Evolutionary conservation across 2,888 invertebrate species (phyloP), one percentile per base, ranked within the genome.

Genomic region (Chironomus riparius): DNA sequence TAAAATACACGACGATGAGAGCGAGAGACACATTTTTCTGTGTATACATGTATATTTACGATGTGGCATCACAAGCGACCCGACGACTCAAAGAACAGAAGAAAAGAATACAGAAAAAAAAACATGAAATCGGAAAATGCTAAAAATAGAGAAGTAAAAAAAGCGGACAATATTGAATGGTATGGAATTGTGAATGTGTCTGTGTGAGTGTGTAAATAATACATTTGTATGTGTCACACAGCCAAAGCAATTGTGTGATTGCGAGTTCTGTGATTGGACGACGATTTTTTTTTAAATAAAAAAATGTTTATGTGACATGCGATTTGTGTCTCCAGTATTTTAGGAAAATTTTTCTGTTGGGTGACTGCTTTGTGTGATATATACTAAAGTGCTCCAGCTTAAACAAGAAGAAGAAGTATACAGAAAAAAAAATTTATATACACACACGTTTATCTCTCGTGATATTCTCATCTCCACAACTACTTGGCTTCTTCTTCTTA

Each of bases 181-280:
- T 38, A 38, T 38, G 38, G 38, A 38, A 38, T 38, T 38, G 38
- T 38, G 38, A 10, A 47, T 74, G 74, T 68, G 48, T 68, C 6
- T 38, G 56, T 62, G 48, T 61, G 28, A 24, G 48, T 62, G 47
- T 56, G 56, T 56, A 56, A 38, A 38, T 38, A 38, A 38, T 10
- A 38, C 38, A 38, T 38, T 38, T 38, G 38, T 56, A 56, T 56
- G 56, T 56, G 56, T 56, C 56, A 56, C 56, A 56, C 56, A 56
- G 56, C 7, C 56, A 56, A 18, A 56, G 56, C 56, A 56, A 56
- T 56, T 56, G 15, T 68, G 68, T 74, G 74, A 74, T 74, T 74
- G 74, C 38, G 72, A 72, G 72, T 62, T 72, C 65, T 72, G 61
- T 72, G 74, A 74, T 74, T 74, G 74, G 74, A 65, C 74, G 74